These are phyloP conservation scores for Dermatophagoides farinae DNA, from an alignment of 1,140 invertebrate genomes.

Conservation along the genomic window DNA sequence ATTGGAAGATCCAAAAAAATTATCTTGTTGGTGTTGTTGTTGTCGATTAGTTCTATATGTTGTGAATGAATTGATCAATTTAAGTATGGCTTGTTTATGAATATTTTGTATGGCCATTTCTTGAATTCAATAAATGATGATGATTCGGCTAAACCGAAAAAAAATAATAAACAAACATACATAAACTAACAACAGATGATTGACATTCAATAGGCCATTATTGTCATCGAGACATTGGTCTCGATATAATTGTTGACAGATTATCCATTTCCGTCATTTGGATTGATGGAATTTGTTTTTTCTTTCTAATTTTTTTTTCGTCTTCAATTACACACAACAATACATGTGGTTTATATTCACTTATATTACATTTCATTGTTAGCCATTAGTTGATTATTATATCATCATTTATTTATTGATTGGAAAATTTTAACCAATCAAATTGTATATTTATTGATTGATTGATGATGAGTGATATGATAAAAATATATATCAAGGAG, in stretches of 20 bases:
- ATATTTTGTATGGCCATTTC: not conserved
- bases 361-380: not conserved
- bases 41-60: not conserved
- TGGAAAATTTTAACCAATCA: not conserved
- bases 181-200: no score
- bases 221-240: no score
- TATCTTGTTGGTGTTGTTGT: not conserved
- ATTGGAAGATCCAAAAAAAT: no score
- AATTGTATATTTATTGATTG: not conserved
- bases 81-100: not conserved
- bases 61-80: slow-evolving; percentile 5
- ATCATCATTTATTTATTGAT: not conserved
- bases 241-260: no score
- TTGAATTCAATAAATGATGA: not conserved
- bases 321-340: no score
- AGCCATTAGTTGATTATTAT: not conserved
- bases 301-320: no score
- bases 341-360: no score
- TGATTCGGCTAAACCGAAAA: no score
- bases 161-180: no score
- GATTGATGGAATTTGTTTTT: no score
- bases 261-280: no score
- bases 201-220: no score
- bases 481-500: not conserved
- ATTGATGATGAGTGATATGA: not conserved